Conservation (phyloP, 2,888 invertebrate genomes). For the Cyaniris semiargus region DNA sequence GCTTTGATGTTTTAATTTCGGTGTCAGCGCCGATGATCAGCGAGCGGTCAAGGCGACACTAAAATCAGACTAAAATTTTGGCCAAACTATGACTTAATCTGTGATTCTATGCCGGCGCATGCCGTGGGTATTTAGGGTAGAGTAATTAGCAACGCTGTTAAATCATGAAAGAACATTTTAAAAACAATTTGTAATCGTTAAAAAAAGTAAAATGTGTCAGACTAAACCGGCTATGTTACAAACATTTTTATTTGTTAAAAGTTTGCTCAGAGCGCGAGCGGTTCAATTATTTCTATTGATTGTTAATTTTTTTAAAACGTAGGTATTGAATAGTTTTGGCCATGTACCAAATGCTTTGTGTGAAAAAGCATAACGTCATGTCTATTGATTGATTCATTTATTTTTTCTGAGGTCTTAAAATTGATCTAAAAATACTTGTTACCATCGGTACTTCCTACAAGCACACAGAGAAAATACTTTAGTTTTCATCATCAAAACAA, state of each 20-base stretch:
- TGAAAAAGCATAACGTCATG: conserved; percentile 48
- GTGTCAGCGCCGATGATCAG: neutral
- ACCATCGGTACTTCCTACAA: neutral
- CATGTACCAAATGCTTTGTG: conserved; percentile 49
- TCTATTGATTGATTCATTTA: conserved; percentile 49
- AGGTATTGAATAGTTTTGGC: conserved; percentile 44
- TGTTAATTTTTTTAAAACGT: conserved; percentile 41
- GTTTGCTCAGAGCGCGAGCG: conserved; percentile 52
- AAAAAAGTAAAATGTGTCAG: conserved; percentile 20
- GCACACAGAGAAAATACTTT: neutral
- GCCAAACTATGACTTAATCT: neutral
- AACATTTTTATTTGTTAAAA: conserved; percentile 47
- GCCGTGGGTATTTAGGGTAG: neutral
- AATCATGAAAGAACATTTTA: neutral
- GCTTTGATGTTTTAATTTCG: neutral
- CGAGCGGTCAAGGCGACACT: neutral
- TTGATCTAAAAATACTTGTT: neutral
- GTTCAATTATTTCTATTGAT: conserved; percentile 59
- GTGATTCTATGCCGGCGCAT: neutral
- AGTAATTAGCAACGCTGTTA: neutral
- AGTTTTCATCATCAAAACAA: neutral
- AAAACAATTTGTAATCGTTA: neutral
- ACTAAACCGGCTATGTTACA: conserved; percentile 33
- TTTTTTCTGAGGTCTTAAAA: neutral
- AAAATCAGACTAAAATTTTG: neutral